These are phyloP conservation scores for Aphrophora alni DNA, from an alignment of 2,888 invertebrate genomes.

Conservation along the genomic window DNA sequence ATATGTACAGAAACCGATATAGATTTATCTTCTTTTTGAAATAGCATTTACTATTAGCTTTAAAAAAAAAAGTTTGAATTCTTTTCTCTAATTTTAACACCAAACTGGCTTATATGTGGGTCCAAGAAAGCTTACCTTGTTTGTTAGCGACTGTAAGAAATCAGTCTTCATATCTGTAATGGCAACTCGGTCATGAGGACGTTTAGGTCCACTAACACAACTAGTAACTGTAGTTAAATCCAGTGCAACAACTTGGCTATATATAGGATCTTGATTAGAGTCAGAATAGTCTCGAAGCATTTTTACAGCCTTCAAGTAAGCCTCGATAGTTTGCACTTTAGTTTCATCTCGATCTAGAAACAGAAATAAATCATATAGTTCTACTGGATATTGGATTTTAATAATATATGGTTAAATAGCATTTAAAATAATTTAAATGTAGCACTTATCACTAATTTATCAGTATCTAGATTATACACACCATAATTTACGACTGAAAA, in stretches of 20 bases:
- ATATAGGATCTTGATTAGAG: slow-evolving; percentile 78
- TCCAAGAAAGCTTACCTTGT: slow-evolving; percentile 68
- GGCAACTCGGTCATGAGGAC: slow-evolving; percentile 95
- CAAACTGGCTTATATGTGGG: too few species aligned
- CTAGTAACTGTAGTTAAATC: slow-evolving; percentile 90
- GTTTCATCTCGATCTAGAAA: slow-evolving; percentile 78
- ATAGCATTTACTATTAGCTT: too few species aligned
- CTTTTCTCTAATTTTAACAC: too few species aligned
- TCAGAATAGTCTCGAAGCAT: slow-evolving; percentile 86
- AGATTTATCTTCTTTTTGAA: too few species aligned
- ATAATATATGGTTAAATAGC: too few species aligned
- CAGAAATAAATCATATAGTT: slow-evolving; percentile 32
- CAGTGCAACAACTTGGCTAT: slow-evolving; percentile 78
- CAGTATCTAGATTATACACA: too few species aligned
- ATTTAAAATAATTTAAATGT: too few species aligned
- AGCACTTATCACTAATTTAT: too few species aligned
- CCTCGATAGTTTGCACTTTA: slow-evolving; percentile 78
- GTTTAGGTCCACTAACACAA: slow-evolving; percentile 95
- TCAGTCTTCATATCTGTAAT: slow-evolving; percentile 90
- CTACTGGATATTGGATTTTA: too few species aligned
- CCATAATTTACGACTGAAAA: neutral
- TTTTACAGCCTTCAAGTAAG: slow-evolving; percentile 80
- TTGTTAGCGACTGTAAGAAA: slow-evolving; percentile 82
- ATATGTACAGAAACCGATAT: too few species aligned
- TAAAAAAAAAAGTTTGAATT: too few species aligned